Conservation (phyloP, 2,888 invertebrate genomes). For the Pherbina coryleti region DNA sequence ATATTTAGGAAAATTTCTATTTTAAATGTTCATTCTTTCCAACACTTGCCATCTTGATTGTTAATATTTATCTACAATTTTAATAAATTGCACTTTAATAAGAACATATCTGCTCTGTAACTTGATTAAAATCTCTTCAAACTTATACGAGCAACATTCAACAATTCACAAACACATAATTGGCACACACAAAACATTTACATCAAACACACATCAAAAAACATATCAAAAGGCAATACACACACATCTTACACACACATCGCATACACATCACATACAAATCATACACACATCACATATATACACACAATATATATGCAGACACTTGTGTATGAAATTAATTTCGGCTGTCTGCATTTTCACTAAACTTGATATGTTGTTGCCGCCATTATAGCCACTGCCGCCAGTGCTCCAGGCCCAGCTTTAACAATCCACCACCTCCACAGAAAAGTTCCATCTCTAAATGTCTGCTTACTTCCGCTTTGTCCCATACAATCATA, state of each 20-base stretch:
- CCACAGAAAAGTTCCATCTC: too few species aligned
- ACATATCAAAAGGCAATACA: too few species aligned
- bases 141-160: background rate
- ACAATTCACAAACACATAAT: background rate
- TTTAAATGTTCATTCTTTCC: too few species aligned
- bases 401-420: background rate
- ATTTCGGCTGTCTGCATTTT: conserved; percentile 7
- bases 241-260: background rate
- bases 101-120: background rate
- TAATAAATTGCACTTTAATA: background rate
- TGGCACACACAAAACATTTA: too few species aligned
- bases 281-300: background rate
- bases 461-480: too few species aligned
- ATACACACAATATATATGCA: background rate
- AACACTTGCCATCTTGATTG: too few species aligned
- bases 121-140: background rate
- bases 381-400: background rate
- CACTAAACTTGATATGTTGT: conserved; percentile 2
- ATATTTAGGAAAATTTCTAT: too few species aligned
- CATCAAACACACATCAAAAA: background rate
- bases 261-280: background rate
- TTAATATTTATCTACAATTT: background rate
- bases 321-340: background rate
- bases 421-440: too few species aligned
- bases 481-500: too few species aligned